These are phyloP conservation scores for Acinonyx jubatus DNA, from an alignment of 2,113 vertebrate species.

Conservation along the genomic window DNA sequence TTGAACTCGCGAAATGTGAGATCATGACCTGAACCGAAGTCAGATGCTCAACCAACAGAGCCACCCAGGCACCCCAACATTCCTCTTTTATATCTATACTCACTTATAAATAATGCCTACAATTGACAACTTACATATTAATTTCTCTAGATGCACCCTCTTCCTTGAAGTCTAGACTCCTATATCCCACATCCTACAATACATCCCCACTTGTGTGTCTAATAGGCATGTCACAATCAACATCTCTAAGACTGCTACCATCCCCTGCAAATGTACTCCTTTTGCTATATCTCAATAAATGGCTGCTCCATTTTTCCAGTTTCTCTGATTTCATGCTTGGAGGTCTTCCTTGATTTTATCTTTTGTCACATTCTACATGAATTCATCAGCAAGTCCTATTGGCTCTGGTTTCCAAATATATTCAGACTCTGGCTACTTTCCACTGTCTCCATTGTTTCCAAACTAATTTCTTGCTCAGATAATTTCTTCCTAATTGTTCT, in stretches of 20 bases:
- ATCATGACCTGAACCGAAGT: no score
- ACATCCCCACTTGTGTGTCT: background rate
- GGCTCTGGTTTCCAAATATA: background rate
- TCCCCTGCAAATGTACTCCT: background rate
- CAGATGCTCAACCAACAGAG: no score
- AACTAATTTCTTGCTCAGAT: background rate
- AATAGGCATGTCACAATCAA: background rate
- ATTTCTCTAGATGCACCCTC: background rate
- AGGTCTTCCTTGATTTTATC: background rate
- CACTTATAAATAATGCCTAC: constrained; percentile 8
- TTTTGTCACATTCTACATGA: background rate
- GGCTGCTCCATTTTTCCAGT: background rate
- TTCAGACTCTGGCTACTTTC: background rate
- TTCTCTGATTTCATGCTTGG: background rate
- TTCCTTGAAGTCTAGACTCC: background rate
- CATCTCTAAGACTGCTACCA: background rate
- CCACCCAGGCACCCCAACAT: background rate
- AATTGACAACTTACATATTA: constrained; percentile 47
- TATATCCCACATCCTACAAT: background rate
- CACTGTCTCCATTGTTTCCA: background rate
- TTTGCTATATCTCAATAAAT: background rate
- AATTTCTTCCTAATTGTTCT: background rate
- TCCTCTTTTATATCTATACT: constrained; percentile 14
- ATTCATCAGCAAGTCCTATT: background rate
- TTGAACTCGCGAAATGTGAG: no score